These are phyloP conservation scores for Platichthys flesus DNA, from an alignment of 2,113 vertebrate species.

Conservation along the genomic window DNA sequence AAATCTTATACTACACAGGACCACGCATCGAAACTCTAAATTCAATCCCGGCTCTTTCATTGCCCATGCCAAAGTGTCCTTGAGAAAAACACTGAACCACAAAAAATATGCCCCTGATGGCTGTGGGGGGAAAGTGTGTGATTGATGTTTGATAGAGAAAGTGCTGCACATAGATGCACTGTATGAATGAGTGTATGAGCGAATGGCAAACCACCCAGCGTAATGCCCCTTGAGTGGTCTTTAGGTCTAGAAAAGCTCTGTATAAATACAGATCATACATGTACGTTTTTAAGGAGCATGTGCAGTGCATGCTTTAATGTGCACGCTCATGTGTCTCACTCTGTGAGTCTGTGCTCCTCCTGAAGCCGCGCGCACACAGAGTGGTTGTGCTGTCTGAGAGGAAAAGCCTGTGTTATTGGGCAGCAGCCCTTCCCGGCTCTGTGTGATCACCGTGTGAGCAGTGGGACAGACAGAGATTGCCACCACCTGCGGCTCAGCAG, in stretches of 20 bases:
- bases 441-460: constrained; percentile 56
- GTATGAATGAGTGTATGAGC: background rate
- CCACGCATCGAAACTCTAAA: background rate
- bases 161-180: background rate
- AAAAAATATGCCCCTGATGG: no score
- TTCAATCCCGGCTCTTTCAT: no score
- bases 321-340: background rate
- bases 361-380: constrained; percentile 25
- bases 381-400: constrained; percentile 50
- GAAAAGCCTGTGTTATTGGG: constrained; percentile 67
- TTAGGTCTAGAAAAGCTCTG: no score
- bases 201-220: no score
- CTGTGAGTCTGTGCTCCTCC: background rate
- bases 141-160: background rate
- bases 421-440: constrained; percentile 47
- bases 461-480: constrained; percentile 68
- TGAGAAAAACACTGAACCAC: no score
- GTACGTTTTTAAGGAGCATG: background rate
- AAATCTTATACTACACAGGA: background rate
- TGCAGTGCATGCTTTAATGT: background rate
- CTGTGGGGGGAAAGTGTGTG: no score
- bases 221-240: no score
- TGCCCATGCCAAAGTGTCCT: no score
- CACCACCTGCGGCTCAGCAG: constrained; percentile 75
- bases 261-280: no score